Conservation (phyloP, 2,797 vertebrate species). For the Chanos chanos region DNA sequence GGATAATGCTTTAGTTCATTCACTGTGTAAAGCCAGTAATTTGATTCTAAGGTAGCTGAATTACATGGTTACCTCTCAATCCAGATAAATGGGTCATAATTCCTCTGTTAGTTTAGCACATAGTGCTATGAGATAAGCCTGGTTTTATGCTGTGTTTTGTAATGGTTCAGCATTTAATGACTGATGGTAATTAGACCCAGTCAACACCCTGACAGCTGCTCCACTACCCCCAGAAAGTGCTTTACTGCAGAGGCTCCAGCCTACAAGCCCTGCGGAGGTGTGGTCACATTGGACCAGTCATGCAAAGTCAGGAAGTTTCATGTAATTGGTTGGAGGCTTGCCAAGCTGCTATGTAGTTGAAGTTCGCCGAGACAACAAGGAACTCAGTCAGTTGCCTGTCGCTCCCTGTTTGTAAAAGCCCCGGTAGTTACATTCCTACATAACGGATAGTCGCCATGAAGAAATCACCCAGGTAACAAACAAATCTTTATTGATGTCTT, state of each 20-base stretch:
- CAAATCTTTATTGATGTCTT: slow-evolving; percentile 1
- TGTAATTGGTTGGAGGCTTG: slow-evolving; percentile 60
- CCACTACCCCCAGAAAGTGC: slow-evolving; percentile 51
- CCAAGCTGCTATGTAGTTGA: slow-evolving; percentile 49
- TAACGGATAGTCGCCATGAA: slow-evolving; percentile 66
- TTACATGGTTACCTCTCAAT: slow-evolving; percentile 10
- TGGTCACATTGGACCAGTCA: slow-evolving; percentile 45
- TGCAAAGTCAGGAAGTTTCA: slow-evolving; percentile 42
- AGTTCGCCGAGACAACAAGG: slow-evolving; percentile 63
- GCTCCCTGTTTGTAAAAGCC: slow-evolving; percentile 22
- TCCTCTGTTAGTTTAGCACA: slow-evolving; percentile 22
- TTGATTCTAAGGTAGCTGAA: slow-evolving; percentile 1
- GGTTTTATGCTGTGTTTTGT: neutral
- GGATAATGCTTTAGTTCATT: no score
- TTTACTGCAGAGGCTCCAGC: slow-evolving; percentile 13
- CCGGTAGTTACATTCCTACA: slow-evolving; percentile 28
- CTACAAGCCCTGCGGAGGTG: slow-evolving; percentile 33
- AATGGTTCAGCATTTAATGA: slow-evolving; percentile 3
- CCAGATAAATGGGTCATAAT: neutral
- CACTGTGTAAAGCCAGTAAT: no score
- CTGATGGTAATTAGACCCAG: neutral
- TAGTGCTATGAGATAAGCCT: neutral
- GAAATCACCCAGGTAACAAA: slow-evolving; percentile 71
- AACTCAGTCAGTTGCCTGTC: slow-evolving; percentile 53
- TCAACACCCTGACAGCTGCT: slow-evolving; percentile 8